Conservation (phyloP, 37 sponge, comb jelly and placozoan species). For the Aplysina aerophoba region DNA sequence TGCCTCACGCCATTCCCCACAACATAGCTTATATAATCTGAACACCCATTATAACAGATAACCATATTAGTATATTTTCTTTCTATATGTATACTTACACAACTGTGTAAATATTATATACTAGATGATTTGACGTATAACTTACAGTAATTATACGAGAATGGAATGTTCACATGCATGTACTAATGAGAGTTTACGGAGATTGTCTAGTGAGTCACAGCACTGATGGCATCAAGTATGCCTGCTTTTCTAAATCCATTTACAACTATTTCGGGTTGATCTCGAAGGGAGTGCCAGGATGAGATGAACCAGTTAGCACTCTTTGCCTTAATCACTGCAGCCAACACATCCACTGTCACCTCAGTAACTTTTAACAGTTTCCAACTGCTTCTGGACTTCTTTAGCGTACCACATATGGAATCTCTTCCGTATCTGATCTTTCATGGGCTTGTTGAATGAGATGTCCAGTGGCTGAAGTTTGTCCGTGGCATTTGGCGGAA, state of each 20-base stretch:
- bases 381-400: slow-evolving; percentile 32
- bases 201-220: neutral
- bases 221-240: slow-evolving; percentile 15
- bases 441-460: slow-evolving; percentile 51
- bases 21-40: neutral
- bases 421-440: slow-evolving; percentile 31
- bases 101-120: neutral
- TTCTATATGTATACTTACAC: neutral
- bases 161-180: too few species aligned
- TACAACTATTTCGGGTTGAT: slow-evolving; percentile 34
- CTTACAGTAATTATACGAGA: neutral
- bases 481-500: slow-evolving; percentile 57
- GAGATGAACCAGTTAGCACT: slow-evolving; percentile 32
- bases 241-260: slow-evolving; percentile 50
- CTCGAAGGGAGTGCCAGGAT: neutral
- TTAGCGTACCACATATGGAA: slow-evolving; percentile 63
- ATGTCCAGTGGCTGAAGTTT: slow-evolving; percentile 61
- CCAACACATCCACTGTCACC: slow-evolving; percentile 7
- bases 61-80: neutral
- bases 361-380: slow-evolving; percentile 4
- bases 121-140: neutral
- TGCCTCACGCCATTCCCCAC: slow-evolving; percentile 19
- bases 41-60: neutral
- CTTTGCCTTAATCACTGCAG: slow-evolving; percentile 11
- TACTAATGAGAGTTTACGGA: neutral